Evolutionary conservation across 2,113 vertebrate species (phyloP).

Genomic region (Excalfactoria chinensis): DNA sequence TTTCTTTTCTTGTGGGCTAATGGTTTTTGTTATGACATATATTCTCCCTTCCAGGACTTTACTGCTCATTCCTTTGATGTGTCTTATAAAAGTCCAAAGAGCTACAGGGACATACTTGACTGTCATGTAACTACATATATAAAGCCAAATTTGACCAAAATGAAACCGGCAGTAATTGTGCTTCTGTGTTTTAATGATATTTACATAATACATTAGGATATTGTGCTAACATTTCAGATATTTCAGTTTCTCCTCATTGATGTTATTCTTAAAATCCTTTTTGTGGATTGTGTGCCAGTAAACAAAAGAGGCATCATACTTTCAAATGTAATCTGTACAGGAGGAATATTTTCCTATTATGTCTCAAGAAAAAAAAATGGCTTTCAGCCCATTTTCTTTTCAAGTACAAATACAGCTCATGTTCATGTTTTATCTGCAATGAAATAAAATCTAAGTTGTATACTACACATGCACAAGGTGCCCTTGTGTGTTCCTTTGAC

Average conservation of each 20-base stretch:
- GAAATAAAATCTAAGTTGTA: not conserved
- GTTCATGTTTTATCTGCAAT: not conserved
- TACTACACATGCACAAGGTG: not conserved
- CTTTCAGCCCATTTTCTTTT: not conserved
- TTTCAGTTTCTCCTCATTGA: conserved; percentile 49
- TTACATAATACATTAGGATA: conserved; percentile 16
- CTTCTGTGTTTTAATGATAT: not conserved
- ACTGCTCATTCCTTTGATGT: not conserved
- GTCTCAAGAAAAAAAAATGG: not conserved
- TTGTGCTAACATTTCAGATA: conserved; percentile 28
- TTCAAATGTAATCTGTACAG: not conserved
- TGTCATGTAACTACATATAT: not conserved
- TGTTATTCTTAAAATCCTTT: not conserved
- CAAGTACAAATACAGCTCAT: accelerated
- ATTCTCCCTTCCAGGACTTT: not conserved
- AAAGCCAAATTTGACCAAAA: conserved; percentile 19
- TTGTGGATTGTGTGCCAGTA: not conserved
- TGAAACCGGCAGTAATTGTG: not conserved
- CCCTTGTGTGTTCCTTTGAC: accelerated
- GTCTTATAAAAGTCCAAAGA: not conserved
- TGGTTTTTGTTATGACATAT: not conserved
- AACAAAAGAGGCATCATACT: not conserved
- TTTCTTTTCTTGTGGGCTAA: not conserved
- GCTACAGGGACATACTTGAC: conserved; percentile 16
- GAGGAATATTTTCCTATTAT: not conserved